Base-by-base conservation (phyloP, 2,113 vertebrate species). In the Anoplopoma fimbria region DNA sequence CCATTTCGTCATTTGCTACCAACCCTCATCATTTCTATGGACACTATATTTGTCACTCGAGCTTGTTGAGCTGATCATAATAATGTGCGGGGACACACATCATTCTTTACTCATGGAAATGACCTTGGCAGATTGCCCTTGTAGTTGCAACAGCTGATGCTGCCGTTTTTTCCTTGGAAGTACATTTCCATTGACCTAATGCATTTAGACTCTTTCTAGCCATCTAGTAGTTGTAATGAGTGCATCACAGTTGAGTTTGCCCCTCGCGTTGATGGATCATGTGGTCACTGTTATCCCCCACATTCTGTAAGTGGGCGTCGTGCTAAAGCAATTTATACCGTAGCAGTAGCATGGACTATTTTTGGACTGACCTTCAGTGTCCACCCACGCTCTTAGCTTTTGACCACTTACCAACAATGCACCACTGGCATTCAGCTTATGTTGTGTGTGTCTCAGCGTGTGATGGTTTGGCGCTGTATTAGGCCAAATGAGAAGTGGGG, bases 361-460 rank as follows among this genome's bases (percentile, higher is more conserved):
- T 72, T 31, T 77, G 49, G 36, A 47, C 23, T 64, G 73, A 69
- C 79, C 70, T 75, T 31, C 51, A 29, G 34, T n/a, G 7, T 63
- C 27, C 13, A 25, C 73, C 67, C 60, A 57, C n/a, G 4, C 73
- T 29, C 9, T 75, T 21, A 42, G 33, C 21, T 60, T n/a, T 81
- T 17, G 19, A 49, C 29, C 53, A 27, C 23, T 45, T 34, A n/a
- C n/a, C 31, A 51, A 53, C 68, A 73, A 36, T 19, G 9, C n/a
- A 74, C 69, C 53, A 21, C 40, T 29, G 33, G 21, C 21, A 51
- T n/a, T 33, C 33, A 45, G 47, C 36, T 45, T 57, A 47, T 4
- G 19, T 61, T 27, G 47, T 67, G 51, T 57, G 31, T 29, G 23
- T 45, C 23, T 40, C 5, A 12, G 38, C 6, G 40, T 9, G 36